Evolutionary conservation across 2,888 invertebrate genomes (phyloP), one percentile per base, ranked within the genome.

Genomic region (Argynnis bischoffii): DNA sequence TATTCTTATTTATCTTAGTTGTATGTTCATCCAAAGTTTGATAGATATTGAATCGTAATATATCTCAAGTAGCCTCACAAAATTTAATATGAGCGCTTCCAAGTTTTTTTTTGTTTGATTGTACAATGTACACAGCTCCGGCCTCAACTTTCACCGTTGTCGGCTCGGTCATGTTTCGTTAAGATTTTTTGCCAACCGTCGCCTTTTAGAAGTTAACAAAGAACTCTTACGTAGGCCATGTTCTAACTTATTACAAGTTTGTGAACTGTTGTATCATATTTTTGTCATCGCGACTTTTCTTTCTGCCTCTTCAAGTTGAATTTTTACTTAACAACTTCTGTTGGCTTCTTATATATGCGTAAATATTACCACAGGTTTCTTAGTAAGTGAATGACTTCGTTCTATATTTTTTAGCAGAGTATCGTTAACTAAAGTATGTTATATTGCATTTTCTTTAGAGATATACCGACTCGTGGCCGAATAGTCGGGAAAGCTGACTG

Each of bases 211-310:
- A 71, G 69, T 69, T 69, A 69, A 74, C 71, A 72, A 70, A 74
- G 70, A 70, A 70, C 66, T 60, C 71, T 69, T 31, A 68, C 69
- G 67, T 64, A 66, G 65, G 66, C 72, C 71, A 57, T 72, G 70
- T 72, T 73, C 66, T 69, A 69, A 70, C 71, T 72, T 74, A 69
- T 74, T 74, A 74, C 71, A 69, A 74, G 63, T 74, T 69, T 54
- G 55, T 59, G 54, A 69, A 69, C 60, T 70, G 63, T 67, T 67
- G 69, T 74, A 63, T 71, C 68, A 69, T 74, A 74, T 74, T 72
- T 74, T 72, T 72, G 67, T 72, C 69, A 69, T 68, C 56, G 64
- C 66, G 31, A 70, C 59, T 69, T 69, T 63, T 67, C 47, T 65
- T 15, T 64, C 21, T 41, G 48, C 35, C 47, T 26, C 63, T 65